Evolutionary conservation across 2,888 invertebrate genomes (phyloP).

Genomic region (Ptychoptera albimana): DNA sequence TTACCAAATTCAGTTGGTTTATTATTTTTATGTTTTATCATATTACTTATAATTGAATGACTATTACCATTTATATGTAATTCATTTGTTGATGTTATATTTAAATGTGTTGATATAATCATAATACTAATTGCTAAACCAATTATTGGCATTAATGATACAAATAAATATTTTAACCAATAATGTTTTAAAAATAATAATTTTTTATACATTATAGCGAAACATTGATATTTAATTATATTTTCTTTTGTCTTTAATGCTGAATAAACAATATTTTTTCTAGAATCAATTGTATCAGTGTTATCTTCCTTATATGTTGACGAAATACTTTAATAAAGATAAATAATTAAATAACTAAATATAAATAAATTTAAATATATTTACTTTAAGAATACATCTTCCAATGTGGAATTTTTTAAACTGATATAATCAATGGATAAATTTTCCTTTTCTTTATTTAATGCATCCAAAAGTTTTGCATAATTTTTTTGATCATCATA

Average conservation of each 20-base stretch:
- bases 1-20: too few species aligned
- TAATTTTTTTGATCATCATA: slow-evolving; percentile 38
- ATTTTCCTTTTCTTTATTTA: slow-evolving; percentile 41
- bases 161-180: slow-evolving; percentile 13
- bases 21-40: too few species aligned
- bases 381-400: slow-evolving; percentile 80
- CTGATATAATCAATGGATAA: slow-evolving; percentile 65
- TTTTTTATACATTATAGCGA: slow-evolving; percentile 27
- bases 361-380: slow-evolving; percentile 3
- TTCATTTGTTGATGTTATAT: too few species aligned
- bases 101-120: too few species aligned
- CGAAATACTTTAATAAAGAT: too few species aligned
- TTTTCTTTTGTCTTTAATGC: too few species aligned
- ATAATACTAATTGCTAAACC: too few species aligned
- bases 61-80: too few species aligned
- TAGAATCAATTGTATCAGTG: slow-evolving; percentile 16
- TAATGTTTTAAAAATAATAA: slow-evolving; percentile 20
- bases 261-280: neutral
- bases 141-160: too few species aligned
- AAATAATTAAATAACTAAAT: too few species aligned
- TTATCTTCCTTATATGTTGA: slow-evolving; percentile 4
- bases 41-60: too few species aligned
- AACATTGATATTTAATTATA: slow-evolving; percentile 12
- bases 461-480: slow-evolving; percentile 39
- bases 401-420: slow-evolving; percentile 75